These are phyloP conservation scores for Probaryconus sp. DNA, from an alignment of 1,140 invertebrate species.

Conservation along the genomic window DNA sequence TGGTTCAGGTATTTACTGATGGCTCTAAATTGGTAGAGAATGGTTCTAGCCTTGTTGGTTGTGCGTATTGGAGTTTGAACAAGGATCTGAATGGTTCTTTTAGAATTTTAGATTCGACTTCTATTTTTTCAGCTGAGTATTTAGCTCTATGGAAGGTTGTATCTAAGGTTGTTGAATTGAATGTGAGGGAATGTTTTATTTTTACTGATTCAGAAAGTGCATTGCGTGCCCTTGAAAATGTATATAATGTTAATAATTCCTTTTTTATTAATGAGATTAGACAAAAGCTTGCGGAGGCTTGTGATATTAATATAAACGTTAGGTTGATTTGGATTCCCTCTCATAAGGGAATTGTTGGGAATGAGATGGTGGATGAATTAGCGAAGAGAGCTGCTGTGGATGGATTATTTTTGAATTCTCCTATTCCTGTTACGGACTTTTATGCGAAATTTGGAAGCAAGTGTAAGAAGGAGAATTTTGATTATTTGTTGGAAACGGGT, in stretches of 20 bases:
- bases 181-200: background rate
- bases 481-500: background rate
- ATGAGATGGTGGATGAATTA: conserved; percentile 18
- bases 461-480: conserved; percentile 8
- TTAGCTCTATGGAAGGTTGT: background rate
- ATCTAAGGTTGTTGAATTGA: background rate
- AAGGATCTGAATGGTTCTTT: background rate
- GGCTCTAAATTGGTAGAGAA: conserved; percentile 16
- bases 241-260: conserved; percentile 1
- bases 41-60: background rate
- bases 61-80: background rate
- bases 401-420: background rate
- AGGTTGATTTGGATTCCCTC: conserved; percentile 23
- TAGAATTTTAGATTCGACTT: conserved; percentile 3
- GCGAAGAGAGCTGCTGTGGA: conserved; percentile 12
- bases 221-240: background rate
- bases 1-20: conserved; percentile 12
- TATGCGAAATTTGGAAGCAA: background rate
- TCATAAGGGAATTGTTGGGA: conserved; percentile 27
- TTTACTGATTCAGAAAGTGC: conserved; percentile 17
- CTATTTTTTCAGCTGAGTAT: conserved; percentile 18
- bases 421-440: conserved; percentile 18
- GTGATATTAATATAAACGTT: background rate
- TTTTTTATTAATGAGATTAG: background rate
- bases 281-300: background rate